These are phyloP conservation scores for Tenthredo distinguenda DNA, from an alignment of 2,888 invertebrate genomes.

Conservation along the genomic window DNA sequence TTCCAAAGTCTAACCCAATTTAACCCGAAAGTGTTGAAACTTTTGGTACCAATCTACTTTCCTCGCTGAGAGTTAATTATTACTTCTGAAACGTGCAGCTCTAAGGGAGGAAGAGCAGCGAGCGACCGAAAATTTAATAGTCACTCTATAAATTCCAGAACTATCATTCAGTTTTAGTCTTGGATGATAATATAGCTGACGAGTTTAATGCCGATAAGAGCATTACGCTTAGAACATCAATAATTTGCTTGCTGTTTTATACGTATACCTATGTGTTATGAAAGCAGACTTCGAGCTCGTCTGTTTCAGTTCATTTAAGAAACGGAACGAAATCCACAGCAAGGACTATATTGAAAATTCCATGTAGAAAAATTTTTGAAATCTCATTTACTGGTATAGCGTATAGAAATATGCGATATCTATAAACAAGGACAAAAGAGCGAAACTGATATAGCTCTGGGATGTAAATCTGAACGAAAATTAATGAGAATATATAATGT, in stretches of 20 bases:
- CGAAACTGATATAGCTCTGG: background rate
- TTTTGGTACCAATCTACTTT: slow-evolving; percentile 18
- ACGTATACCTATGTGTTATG: background rate
- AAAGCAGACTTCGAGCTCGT: background rate
- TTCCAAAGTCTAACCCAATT: slow-evolving; percentile 14
- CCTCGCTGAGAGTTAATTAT: slow-evolving; percentile 38
- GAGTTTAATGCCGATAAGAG: background rate
- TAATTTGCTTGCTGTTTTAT: background rate
- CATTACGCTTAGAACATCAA: background rate
- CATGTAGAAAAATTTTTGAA: background rate
- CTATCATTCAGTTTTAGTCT: slow-evolving; percentile 7
- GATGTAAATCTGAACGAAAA: slow-evolving; percentile 32
- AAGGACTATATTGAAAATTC: background rate
- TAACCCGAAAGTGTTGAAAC: slow-evolving; percentile 42
- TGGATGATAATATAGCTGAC: background rate
- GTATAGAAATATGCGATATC: background rate
- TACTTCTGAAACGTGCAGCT: slow-evolving; percentile 26
- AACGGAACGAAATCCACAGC: background rate
- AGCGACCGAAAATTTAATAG: background rate
- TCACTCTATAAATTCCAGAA: background rate
- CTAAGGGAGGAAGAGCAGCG: background rate
- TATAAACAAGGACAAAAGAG: background rate
- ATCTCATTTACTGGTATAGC: background rate
- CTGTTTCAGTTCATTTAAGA: background rate
- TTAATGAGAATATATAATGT: slow-evolving; percentile 16